Base-by-base conservation (phyloP, 2,113 vertebrate species). In the Phalacrocorax aristotelis region DNA sequence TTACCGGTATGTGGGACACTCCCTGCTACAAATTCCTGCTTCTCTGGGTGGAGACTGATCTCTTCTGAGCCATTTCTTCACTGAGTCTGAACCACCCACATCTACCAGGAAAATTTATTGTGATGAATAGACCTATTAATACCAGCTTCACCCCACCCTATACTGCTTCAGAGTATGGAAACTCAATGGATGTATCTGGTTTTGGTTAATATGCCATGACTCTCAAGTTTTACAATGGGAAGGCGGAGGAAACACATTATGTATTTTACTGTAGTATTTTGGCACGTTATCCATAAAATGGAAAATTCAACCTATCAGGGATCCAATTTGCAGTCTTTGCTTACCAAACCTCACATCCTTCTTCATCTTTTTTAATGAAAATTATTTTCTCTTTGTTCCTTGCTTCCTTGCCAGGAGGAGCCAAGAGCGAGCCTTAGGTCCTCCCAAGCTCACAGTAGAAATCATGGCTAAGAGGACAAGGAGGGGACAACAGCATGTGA, bases 51-150 rank as follows among this genome's bases (percentile, higher is more conserved):
- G 96, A 96, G 96, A 44, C 83, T 87, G 83, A 96, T 94, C 42
- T 3, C 94, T 97, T 96, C 93, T 96, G 96, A 97, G 95, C 91
- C 57, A 85, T 80, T 84, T 89, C 89, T 97, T 94, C 90, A 94
- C 61, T 52, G 70, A 93, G 83, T 90, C 74, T 95, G 96, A 95
- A 94, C 48, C 72, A 93, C 90, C 80, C 96, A 95, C 90, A 84
- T 92, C 94, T 87, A 91, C 93, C 60, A 96, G 93, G 87, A 96
- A 97, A 95, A 91, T 68, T 95, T 89, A 96, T 70, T 92, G 91
- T 77, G 90, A 96, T 94, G 70, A 97, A 97, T 65, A 82, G 97
- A 91, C 68, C 74, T 69, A 95, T 97, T 96, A 93, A 97, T 65
- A 97, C 93, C 96, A 96, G 94, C 80, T 89, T 49, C 38, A 93